Percentiles rank a stretch among this genome's conserved stretches.
Conservation (phyloP, 2,888 invertebrate genomes). For the Deladenus siricidicola region DNA sequence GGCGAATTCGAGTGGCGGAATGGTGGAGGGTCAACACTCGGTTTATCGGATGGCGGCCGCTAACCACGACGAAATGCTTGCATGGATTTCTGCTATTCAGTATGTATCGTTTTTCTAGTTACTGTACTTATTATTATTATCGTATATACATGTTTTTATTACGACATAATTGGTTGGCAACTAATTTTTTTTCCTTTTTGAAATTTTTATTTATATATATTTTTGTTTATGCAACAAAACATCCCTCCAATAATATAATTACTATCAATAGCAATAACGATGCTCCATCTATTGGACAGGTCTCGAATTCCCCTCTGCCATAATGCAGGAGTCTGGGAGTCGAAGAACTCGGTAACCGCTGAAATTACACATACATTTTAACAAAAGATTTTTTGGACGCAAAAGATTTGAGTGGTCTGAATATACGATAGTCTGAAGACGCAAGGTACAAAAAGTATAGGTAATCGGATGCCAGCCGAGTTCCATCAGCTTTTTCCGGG, state of each 20-base stretch:
- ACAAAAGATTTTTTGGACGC: background rate
- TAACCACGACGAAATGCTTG: conserved; percentile 77
- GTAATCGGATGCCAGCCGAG: background rate
- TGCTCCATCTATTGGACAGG: background rate
- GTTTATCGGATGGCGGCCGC: conserved; percentile 71
- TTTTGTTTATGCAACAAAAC: background rate
- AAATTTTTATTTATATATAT: background rate
- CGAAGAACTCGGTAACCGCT: background rate
- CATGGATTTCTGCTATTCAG: conserved; percentile 67
- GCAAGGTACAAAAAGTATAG: background rate
- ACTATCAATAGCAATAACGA: background rate
- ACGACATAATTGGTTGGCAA: too few species aligned
- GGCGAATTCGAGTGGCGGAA: conserved; percentile 92
- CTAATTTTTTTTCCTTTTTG: too few species aligned
- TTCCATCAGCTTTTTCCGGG: background rate
- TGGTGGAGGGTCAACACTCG: conserved; percentile 64
- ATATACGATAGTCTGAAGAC: background rate
- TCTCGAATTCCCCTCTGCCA: background rate
- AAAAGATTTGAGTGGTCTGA: background rate
- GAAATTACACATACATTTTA: background rate
- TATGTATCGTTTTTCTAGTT: conserved; percentile 8
- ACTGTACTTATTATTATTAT: background rate
- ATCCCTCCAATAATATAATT: background rate
- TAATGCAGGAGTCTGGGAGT: background rate
- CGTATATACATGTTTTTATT: background rate